phyloP scores from a whole-genome alignment of 1,140 invertebrate species.

The Drepana arcuata region DNA sequence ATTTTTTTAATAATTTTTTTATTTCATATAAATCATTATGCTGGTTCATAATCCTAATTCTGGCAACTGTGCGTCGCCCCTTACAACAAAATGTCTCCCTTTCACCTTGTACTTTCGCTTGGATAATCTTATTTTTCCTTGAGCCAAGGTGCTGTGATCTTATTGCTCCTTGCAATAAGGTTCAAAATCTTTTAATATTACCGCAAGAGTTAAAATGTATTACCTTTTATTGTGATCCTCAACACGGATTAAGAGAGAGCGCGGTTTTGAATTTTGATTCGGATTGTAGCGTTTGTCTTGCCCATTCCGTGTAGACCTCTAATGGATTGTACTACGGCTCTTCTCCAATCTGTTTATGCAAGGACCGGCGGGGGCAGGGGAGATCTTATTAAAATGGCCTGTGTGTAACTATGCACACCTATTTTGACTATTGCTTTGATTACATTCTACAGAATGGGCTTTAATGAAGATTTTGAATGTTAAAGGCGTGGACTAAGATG shows the following conservation, averaged over 20 bases:
- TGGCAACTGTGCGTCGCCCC: slow-evolving; percentile 19
- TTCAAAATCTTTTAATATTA: slow-evolving; percentile 25
- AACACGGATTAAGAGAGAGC: slow-evolving; percentile 68
- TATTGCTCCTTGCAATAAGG: slow-evolving; percentile 27
- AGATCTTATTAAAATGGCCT: slow-evolving; percentile 29
- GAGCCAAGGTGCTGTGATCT: slow-evolving; percentile 31
- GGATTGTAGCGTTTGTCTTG: slow-evolving; percentile 50
- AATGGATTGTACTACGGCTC: slow-evolving; percentile 35
- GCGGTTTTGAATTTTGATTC: slow-evolving; percentile 72
- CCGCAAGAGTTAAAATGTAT: slow-evolving; percentile 63
- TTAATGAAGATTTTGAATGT: slow-evolving; percentile 57
- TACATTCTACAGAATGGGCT: slow-evolving; percentile 48
- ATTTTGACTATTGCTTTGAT: slow-evolving; percentile 60
- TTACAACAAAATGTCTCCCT: slow-evolving; percentile 64
- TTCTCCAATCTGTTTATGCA: slow-evolving; percentile 33
- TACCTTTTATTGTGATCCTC: slow-evolving; percentile 71
- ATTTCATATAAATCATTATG: too few species aligned
- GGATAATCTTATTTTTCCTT: slow-evolving; percentile 65
- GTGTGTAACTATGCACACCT: slow-evolving; percentile 50
- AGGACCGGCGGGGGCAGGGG: slow-evolving; percentile 11
- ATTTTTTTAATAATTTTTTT: too few species aligned
- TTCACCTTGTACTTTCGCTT: slow-evolving; percentile 70
- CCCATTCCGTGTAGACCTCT: slow-evolving; percentile 54
- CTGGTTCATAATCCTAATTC: neutral
- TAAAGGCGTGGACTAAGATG: slow-evolving; percentile 27